These are phyloP conservation scores for Falcunculus frontatus DNA, from an alignment of 2,113 vertebrate species.

Conservation along the genomic window DNA sequence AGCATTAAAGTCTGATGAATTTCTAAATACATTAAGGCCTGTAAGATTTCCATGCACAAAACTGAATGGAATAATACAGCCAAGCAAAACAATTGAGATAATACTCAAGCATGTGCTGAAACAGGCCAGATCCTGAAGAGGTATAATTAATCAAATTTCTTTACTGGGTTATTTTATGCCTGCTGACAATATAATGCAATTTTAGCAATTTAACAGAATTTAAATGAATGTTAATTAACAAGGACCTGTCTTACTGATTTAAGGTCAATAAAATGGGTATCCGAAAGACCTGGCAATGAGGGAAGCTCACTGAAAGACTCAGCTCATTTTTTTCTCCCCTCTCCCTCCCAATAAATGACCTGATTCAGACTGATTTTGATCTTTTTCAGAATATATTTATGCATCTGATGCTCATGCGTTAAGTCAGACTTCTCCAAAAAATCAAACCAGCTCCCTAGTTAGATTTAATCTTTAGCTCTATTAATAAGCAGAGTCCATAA, in stretches of 20 bases:
- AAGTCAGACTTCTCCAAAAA: neutral
- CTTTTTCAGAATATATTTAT: neutral
- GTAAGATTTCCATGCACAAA: neutral
- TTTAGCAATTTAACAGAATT: slow-evolving; percentile 31
- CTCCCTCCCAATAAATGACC: neutral
- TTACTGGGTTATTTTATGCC: neutral
- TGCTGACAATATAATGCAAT: slow-evolving; percentile 34
- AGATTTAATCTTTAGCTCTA: neutral
- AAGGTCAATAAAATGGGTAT: neutral
- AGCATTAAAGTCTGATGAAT: neutral
- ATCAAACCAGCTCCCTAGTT: neutral
- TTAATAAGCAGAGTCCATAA: neutral
- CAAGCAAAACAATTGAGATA: neutral
- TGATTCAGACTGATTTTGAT: neutral
- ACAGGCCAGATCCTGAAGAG: neutral
- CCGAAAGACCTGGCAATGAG: neutral
- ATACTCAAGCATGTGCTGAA: neutral
- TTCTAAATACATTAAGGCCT: neutral
- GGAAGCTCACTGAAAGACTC: neutral
- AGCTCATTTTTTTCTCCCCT: neutral
- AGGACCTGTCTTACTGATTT: slow-evolving; percentile 11
- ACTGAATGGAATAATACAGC: neutral
- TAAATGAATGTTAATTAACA: slow-evolving; percentile 25
- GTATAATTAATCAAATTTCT: slow-evolving; percentile 4
- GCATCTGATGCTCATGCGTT: neutral